Evolutionary conservation across 2,888 invertebrate genomes (phyloP), one percentile per base, ranked within the genome.

Genomic region (Trichacis sp.): DNA sequence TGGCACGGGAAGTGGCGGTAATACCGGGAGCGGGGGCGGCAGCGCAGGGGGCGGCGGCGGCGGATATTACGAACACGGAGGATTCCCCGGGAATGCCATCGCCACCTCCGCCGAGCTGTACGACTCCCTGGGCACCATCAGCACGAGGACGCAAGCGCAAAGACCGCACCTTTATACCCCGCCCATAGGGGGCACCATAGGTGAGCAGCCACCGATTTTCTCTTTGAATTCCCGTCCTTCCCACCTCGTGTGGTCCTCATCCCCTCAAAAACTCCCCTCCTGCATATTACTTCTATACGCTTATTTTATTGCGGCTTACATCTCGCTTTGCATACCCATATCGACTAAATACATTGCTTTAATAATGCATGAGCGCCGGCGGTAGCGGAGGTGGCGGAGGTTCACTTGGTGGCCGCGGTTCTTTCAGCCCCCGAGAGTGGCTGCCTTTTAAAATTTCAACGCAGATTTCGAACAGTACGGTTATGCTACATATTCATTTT

Each of bases 141-240:
- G 89, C 79, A 89, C 89, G 70, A 91, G 92, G 88, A 90, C 90
- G 75, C 91, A 91, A 66, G 89, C 93, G 17, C 93, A 93, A 73
- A 87, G 88, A 53, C 87, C 88, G 71, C 87, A 89, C 77, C 88
- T 94, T 5, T 95, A 95, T 83, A 93, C 94, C 67, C 92, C 93
- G 70, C 92, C 94, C 40, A 87, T 91, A 77, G 89, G 90, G 73
- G 88, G 89, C 72, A 87, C 90, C 70, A 89, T 93, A 84, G 90
- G 90, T 90, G 82, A 87, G 87, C 76, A 71, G 62, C 56, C 64
- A 53, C 52, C 62, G 57, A 55, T 56, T 59, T 50, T 84, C 73
- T 82, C 83, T 50, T 80, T 81, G 48, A 74, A 72, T 30, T 52
- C 51, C 56, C 76, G 75, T 64, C 72, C 77, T 57, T 76, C 33